Percentiles rank a stretch among this genome's conserved stretches.
phyloP scores from a whole-genome alignment of 2,113 vertebrate species.

The Gnathonemus echidnorhynchus region DNA sequence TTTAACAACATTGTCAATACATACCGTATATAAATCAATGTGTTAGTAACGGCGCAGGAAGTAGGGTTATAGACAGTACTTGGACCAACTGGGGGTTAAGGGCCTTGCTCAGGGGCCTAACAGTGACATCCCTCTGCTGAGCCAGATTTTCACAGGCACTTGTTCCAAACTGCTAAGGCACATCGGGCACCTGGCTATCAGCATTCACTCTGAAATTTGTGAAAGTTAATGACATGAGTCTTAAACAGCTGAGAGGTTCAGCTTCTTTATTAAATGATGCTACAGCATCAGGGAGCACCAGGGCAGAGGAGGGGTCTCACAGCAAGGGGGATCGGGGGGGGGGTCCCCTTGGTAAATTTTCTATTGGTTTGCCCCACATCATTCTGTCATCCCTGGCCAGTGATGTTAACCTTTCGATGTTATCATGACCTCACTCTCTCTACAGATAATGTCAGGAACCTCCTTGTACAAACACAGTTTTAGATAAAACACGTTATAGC shows the following conservation, averaged over 20 bases:
- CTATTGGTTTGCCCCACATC: neutral
- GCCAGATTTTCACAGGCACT: neutral
- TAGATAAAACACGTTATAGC: neutral
- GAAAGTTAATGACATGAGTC: neutral
- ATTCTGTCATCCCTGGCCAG: neutral
- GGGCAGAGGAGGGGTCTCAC: neutral
- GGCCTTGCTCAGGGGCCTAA: neutral
- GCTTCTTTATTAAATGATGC: neutral
- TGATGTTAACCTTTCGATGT: neutral
- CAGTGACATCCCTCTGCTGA: neutral
- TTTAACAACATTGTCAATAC: neutral
- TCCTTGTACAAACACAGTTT: neutral
- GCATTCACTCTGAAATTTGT: neutral
- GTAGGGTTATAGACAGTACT: neutral
- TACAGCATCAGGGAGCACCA: neutral
- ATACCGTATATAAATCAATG: neutral
- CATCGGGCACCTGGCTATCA: neutral
- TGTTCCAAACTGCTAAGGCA: neutral
- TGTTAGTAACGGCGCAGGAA: neutral
- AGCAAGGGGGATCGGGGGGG: neutral
- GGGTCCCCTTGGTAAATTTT: neutral
- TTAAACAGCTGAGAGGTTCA: neutral
- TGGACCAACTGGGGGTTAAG: neutral
- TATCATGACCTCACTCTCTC: neutral
- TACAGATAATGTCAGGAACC: neutral